phyloP scores from a whole-genome alignment of 2,113 vertebrate genomes.

The Macquaria ambigua region DNA sequence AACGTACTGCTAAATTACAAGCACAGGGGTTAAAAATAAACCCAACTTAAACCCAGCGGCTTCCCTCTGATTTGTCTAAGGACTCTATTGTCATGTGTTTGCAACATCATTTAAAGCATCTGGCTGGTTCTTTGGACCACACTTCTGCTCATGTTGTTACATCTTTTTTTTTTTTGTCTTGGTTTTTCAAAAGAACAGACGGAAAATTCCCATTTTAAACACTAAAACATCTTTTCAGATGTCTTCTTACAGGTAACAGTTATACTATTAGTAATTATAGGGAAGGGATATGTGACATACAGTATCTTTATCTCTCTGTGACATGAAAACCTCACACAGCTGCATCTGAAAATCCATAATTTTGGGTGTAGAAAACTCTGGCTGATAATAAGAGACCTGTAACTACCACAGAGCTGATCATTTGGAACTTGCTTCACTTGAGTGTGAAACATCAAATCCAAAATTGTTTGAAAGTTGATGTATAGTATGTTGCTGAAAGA shows the following conservation, averaged over 20 bases:
- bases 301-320: constrained; percentile 11
- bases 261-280: constrained; percentile 49
- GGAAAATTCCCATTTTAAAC: background rate
- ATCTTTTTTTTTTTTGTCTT: background rate
- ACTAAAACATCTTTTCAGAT: background rate
- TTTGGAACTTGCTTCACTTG: constrained; percentile 18
- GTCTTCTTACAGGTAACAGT: constrained; percentile 21
- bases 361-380: constrained; percentile 1
- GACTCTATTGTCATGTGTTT: constrained; percentile 24
- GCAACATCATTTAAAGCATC: background rate
- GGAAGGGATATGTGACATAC: background rate
- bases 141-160: background rate
- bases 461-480: constrained; percentile 12
- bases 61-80: constrained; percentile 7
- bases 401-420: background rate
- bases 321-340: constrained; percentile 42
- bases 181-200: background rate
- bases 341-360: constrained; percentile 43
- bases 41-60: background rate
- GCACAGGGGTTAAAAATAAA: constrained; percentile 51
- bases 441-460: constrained; percentile 44
- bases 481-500: constrained; percentile 2
- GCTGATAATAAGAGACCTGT: constrained; percentile 58
- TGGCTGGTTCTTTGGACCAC: background rate
- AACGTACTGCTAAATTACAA: constrained; percentile 57